These are phyloP conservation scores for Semotilus atromaculatus DNA, from an alignment of 2,797 vertebrate species.

Conservation along the genomic window DNA sequence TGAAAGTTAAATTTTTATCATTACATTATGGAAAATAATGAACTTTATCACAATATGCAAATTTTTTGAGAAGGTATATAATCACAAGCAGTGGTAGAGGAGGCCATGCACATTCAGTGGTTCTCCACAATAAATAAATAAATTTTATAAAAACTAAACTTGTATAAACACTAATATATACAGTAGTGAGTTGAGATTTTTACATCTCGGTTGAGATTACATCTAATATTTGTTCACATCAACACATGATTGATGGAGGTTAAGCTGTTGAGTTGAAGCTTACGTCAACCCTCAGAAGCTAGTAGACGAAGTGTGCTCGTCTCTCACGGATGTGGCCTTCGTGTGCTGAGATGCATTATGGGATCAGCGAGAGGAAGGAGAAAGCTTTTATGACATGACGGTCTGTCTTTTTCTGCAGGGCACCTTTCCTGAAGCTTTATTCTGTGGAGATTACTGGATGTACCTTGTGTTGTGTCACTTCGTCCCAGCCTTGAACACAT, in stretches of 20 bases:
- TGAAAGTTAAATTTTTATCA: too few relatives aligned
- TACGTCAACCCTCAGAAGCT: not conserved
- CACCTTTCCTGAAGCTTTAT: slow-evolving; percentile 41
- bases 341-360: slow-evolving; percentile 29
- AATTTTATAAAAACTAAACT: too few relatives aligned
- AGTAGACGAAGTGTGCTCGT: not conserved
- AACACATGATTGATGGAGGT: not conserved
- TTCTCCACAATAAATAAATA: not conserved
- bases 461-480: slow-evolving; percentile 62
- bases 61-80: too few relatives aligned
- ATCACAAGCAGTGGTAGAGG: not conserved
- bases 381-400: slow-evolving; percentile 36
- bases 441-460: slow-evolving; percentile 65
- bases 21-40: too few relatives aligned
- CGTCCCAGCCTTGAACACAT: slow-evolving; percentile 62
- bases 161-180: too few relatives aligned
- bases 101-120: not conserved
- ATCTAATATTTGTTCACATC: not conserved
- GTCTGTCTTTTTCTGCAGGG: slow-evolving; percentile 48
- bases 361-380: slow-evolving; percentile 35
- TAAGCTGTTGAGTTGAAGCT: not conserved
- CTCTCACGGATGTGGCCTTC: slow-evolving; percentile 30
- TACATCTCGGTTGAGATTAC: too few relatives aligned
- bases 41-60: too few relatives aligned
- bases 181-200: too few relatives aligned